These are phyloP conservation scores for Cygnus olor DNA, from an alignment of 2,797 vertebrate genomes.

Conservation along the genomic window DNA sequence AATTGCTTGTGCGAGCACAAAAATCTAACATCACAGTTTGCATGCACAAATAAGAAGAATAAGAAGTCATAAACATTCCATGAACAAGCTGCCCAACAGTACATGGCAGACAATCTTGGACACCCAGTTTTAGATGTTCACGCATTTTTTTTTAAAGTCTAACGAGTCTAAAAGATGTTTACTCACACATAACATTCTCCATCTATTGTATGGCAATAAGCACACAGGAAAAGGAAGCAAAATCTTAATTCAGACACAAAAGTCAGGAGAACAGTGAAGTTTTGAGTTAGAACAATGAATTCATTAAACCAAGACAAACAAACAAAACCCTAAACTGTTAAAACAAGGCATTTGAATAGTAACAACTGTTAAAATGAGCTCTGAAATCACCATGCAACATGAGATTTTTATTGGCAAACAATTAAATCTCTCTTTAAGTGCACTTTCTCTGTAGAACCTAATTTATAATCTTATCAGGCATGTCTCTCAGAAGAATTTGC, in stretches of 20 bases:
- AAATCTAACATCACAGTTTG: background rate
- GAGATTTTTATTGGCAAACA: slow-evolving; percentile 69
- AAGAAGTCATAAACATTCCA: background rate
- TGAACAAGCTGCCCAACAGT: background rate
- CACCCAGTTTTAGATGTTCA: background rate
- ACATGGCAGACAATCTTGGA: background rate
- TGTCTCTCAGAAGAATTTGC: slow-evolving; percentile 64
- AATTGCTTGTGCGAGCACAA: background rate
- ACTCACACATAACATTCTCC: background rate
- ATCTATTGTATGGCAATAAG: background rate
- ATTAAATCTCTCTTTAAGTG: slow-evolving; percentile 67
- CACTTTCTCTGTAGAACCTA: slow-evolving; percentile 58
- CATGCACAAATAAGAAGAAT: background rate
- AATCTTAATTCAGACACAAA: background rate
- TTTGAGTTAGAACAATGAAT: slow-evolving; percentile 38
- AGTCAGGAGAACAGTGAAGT: background rate
- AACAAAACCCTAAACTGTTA: slow-evolving; percentile 27
- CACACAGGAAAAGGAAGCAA: background rate
- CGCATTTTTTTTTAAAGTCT: background rate
- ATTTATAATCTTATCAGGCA: slow-evolving; percentile 73
- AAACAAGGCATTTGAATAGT: slow-evolving; percentile 58
- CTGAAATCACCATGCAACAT: slow-evolving; percentile 50
- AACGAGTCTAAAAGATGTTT: background rate
- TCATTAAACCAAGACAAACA: slow-evolving; percentile 25
- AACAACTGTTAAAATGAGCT: slow-evolving; percentile 59